Evolutionary conservation across 2,113 vertebrate genomes (phyloP).

Genomic region (Gorsachius goisagi): DNA sequence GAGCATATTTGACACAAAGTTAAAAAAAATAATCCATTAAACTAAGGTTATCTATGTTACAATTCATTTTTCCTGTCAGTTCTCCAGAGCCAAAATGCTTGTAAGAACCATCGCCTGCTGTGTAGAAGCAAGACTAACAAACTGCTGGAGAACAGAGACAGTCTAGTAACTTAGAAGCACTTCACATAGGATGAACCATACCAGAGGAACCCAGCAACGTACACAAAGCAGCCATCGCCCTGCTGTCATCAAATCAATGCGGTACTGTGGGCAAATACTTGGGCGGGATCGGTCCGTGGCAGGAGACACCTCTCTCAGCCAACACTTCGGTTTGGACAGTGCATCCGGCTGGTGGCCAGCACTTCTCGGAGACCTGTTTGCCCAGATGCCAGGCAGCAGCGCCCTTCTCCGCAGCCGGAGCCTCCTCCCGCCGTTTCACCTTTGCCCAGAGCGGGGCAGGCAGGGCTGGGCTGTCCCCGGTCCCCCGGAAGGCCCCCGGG

Average conservation of each 20-base stretch:
- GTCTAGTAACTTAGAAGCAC: background rate
- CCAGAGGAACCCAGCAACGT: background rate
- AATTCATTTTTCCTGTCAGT: background rate
- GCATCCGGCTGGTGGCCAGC: background rate
- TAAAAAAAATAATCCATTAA: background rate
- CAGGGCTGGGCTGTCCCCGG: background rate
- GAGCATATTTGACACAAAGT: fast-evolving
- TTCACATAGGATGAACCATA: fast-evolving
- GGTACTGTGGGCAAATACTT: background rate
- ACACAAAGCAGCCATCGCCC: background rate
- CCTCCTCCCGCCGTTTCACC: background rate
- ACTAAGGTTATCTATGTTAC: background rate
- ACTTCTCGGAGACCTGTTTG: background rate
- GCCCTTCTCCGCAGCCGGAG: background rate
- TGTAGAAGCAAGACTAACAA: background rate
- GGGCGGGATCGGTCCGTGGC: background rate
- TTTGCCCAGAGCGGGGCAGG: background rate
- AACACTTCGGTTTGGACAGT: background rate
- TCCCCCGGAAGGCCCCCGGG: background rate
- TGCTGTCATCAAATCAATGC: background rate
- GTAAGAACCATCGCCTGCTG: background rate
- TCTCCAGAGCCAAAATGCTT: background rate
- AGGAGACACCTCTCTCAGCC: constrained; percentile 16
- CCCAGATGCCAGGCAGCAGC: background rate
- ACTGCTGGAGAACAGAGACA: background rate